A percentile compares a stretch with the other conserved stretches of the same genome.
These are phyloP conservation scores for Alca torda DNA, from an alignment of 2,797 vertebrate genomes.

Conservation along the genomic window DNA sequence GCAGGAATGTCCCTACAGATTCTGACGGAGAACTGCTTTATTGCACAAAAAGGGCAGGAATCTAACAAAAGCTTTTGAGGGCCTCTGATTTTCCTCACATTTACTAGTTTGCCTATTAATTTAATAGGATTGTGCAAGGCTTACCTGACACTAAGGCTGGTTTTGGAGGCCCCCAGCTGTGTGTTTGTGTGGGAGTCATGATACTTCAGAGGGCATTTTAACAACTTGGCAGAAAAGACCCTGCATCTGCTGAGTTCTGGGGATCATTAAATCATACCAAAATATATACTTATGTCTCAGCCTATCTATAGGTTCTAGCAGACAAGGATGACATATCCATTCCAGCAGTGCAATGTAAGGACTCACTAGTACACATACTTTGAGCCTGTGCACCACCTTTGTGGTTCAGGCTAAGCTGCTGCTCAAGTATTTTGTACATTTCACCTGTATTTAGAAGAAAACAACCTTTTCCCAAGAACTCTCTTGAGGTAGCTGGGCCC, in stretches of 20 bases:
- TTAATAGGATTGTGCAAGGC: slow-evolving; percentile 38
- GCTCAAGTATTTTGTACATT: neutral
- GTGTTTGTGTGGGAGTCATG: neutral
- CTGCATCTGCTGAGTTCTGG: neutral
- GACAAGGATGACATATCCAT: neutral
- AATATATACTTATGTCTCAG: neutral
- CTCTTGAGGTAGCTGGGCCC: neutral
- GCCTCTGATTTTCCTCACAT: slow-evolving; percentile 42
- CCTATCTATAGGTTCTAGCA: neutral
- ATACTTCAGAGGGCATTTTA: neutral
- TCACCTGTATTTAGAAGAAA: neutral
- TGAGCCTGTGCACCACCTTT: neutral
- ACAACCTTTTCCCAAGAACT: neutral
- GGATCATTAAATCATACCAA: neutral
- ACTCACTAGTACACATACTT: neutral
- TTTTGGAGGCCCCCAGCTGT: neutral
- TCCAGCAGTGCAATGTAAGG: rapidly evolving
- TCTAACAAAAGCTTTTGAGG: slow-evolving; percentile 22
- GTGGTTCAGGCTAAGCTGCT: neutral
- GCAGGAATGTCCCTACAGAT: neutral
- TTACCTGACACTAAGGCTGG: slow-evolving; percentile 10
- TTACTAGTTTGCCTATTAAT: slow-evolving; percentile 58
- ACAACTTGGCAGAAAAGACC: neutral
- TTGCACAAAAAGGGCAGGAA: slow-evolving; percentile 3
- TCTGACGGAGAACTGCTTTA: slow-evolving; percentile 18